phyloP scores from a whole-genome alignment of 2,888 invertebrate genomes.

The Disparrhopalites patrizii region DNA sequence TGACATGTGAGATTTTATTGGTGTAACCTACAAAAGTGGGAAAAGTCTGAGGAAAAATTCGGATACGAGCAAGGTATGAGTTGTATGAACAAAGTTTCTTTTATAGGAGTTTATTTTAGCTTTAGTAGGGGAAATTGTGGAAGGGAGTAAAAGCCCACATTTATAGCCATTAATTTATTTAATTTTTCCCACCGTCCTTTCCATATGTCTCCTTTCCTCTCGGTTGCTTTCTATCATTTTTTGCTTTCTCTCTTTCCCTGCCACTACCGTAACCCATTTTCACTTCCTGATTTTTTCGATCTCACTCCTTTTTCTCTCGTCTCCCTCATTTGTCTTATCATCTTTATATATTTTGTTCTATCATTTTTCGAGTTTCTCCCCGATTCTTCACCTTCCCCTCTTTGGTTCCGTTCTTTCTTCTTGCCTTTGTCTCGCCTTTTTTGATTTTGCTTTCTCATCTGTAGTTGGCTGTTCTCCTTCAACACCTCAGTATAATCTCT shows the following conservation, averaged over 20 bases:
- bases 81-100: too few relatives aligned
- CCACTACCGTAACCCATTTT: too few relatives aligned
- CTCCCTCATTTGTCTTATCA: background rate
- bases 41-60: too few relatives aligned
- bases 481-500: too few relatives aligned
- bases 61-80: too few relatives aligned
- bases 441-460: background rate
- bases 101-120: background rate
- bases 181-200: background rate
- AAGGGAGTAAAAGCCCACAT: background rate
- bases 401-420: background rate
- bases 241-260: background rate
- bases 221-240: too few relatives aligned
- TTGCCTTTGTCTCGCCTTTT: background rate
- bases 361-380: background rate
- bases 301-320: background rate
- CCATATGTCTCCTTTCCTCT: background rate
- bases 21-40: too few relatives aligned
- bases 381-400: background rate
- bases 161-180: background rate
- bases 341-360: too few relatives aligned
- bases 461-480: background rate
- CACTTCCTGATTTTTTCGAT: too few relatives aligned
- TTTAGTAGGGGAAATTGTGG: background rate
- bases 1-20: too few relatives aligned